phyloP scores from a whole-genome alignment of 2,888 invertebrate genomes.

The Euclidia mi region DNA sequence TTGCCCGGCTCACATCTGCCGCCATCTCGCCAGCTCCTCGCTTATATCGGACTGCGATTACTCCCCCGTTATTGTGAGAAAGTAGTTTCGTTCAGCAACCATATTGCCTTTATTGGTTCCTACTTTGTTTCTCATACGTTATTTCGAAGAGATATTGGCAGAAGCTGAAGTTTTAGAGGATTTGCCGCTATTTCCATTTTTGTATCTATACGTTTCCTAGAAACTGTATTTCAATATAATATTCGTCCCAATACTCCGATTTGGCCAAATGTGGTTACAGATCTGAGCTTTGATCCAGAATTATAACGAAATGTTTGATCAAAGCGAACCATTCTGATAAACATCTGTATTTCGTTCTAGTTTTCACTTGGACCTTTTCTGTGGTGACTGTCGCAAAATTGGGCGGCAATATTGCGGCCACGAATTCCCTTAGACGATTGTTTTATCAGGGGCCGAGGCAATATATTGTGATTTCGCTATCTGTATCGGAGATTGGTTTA shows the following conservation, averaged over 20 bases:
- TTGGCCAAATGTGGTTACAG: background rate
- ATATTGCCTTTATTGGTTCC: conserved; percentile 61
- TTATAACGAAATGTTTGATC: conserved; percentile 22
- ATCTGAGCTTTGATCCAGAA: conserved; percentile 2
- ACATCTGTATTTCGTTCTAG: conserved; percentile 19
- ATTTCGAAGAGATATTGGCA: conserved; percentile 35
- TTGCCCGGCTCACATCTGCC: conserved; percentile 76
- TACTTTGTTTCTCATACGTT: conserved; percentile 41
- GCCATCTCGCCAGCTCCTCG: conserved; percentile 34
- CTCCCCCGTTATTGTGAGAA: conserved; percentile 63
- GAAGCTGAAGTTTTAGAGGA: conserved; percentile 5
- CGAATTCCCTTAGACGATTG: conserved; percentile 61
- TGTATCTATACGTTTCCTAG: background rate
- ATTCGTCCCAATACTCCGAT: background rate
- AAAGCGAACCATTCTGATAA: conserved; percentile 22
- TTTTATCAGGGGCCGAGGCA: conserved; percentile 71
- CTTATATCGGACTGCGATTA: conserved; percentile 60
- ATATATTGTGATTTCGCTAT: conserved; percentile 81
- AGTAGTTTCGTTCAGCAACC: conserved; percentile 58
- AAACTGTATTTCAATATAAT: conserved; percentile 1
- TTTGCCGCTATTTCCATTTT: background rate
- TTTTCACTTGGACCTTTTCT: conserved; percentile 29
- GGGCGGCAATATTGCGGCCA: conserved; percentile 41
- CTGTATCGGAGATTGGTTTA: conserved; percentile 82
- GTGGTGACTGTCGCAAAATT: conserved; percentile 29